Evolutionary conservation across 2,797 vertebrate genomes (phyloP).

Genomic region (Euthynnus affinis): DNA sequence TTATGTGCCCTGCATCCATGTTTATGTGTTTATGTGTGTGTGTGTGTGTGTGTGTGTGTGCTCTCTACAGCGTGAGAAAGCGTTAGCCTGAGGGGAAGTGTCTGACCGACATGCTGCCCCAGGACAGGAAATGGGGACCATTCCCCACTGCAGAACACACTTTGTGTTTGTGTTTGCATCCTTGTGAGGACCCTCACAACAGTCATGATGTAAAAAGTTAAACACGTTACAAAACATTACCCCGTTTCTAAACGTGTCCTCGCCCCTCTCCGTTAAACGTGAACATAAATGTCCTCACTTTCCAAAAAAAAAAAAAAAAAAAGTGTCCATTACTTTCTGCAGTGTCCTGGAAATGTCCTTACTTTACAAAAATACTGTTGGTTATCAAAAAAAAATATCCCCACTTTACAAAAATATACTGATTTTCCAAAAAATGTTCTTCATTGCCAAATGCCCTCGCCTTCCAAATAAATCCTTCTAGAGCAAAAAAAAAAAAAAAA

Average conservation of each 20-base stretch:
- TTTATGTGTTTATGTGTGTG: background rate
- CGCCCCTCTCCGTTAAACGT: no score
- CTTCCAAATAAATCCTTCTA: no score
- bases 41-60: conserved; percentile 16
- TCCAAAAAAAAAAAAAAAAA: no score
- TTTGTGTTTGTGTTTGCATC: background rate
- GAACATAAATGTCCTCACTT: no score
- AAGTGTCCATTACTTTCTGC: no score
- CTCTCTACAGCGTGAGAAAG: conserved; percentile 72
- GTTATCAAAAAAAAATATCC: no score
- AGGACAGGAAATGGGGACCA: conserved; percentile 65
- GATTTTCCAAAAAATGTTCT: background rate
- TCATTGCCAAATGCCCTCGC: background rate
- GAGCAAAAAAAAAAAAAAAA: no score
- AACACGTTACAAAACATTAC: no score
- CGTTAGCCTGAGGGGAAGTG: conserved; percentile 45
- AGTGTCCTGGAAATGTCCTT: no score
- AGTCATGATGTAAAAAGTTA: background rate
- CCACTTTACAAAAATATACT: no score
- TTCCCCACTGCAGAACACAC: conserved; percentile 13
- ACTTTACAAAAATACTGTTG: background rate
- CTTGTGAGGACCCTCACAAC: background rate
- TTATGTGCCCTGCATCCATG: background rate
- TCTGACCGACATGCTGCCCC: conserved; percentile 51
- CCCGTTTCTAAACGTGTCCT: background rate